These are phyloP conservation scores for Bradypodion pumilum DNA, from an alignment of 2,797 vertebrate species.

Conservation along the genomic window DNA sequence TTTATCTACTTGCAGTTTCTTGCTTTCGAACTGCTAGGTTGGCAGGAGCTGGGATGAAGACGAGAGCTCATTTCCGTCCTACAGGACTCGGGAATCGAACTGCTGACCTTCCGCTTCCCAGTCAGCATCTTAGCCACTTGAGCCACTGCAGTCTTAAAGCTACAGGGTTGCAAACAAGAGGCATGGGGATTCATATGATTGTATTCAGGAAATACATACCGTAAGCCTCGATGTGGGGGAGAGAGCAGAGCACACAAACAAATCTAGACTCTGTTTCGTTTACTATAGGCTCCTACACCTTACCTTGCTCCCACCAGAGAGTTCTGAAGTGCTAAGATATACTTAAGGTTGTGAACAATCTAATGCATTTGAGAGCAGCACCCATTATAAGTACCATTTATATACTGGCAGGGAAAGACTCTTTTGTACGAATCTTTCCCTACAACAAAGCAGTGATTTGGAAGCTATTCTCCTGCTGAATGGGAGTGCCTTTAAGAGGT, in stretches of 20 bases:
- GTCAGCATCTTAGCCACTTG: too few relatives aligned
- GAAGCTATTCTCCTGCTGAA: background rate
- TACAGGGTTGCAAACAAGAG: background rate
- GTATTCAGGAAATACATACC: background rate
- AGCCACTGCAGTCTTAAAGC: background rate
- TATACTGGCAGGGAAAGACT: background rate
- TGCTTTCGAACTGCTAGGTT: too few relatives aligned
- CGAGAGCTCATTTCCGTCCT: too few relatives aligned
- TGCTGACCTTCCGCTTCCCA: too few relatives aligned
- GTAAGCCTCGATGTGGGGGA: slow-evolving; percentile 16
- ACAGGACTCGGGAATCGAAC: too few relatives aligned
- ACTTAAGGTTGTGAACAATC: slow-evolving; percentile 32
- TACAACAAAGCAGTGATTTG: background rate
- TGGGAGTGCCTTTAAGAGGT: background rate
- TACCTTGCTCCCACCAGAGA: slow-evolving; percentile 29
- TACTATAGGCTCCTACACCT: background rate
- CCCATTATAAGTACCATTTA: slow-evolving; percentile 29
- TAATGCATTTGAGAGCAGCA: slow-evolving; percentile 12
- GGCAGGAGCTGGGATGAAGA: too few relatives aligned
- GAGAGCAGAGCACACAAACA: background rate
- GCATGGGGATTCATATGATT: background rate
- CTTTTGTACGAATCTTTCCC: background rate
- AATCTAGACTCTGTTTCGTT: slow-evolving; percentile 32
- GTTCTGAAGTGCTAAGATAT: slow-evolving; percentile 8
- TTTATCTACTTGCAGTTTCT: too few relatives aligned